phyloP scores from a whole-genome alignment of 2,797 vertebrate species.

The Danio choprae region DNA sequence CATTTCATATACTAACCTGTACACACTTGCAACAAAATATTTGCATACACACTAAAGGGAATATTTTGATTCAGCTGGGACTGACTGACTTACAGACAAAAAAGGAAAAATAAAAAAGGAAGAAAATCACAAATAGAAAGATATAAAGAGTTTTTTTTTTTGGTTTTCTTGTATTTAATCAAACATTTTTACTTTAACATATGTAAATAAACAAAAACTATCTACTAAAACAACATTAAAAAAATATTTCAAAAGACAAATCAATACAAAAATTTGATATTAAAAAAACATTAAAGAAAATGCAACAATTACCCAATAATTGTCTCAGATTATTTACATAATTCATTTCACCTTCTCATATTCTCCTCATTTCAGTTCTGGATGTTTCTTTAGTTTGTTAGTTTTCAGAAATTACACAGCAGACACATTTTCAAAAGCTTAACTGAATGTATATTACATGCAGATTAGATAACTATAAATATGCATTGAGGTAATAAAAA shows the following conservation, averaged over 20 bases:
- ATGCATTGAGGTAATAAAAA: neutral
- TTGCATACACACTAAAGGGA: neutral
- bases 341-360: too few species aligned
- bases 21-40: neutral
- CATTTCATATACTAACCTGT: constrained; percentile 28
- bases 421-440: neutral
- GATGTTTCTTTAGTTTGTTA: neutral
- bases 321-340: constrained; percentile 4
- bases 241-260: neutral
- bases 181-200: neutral
- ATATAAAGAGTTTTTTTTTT: neutral
- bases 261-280: neutral
- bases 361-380: too few species aligned
- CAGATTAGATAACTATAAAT: neutral
- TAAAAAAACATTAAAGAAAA: neutral
- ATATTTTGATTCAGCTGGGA: neutral
- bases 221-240: neutral
- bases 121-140: neutral
- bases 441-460: neutral
- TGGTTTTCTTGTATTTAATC: neutral
- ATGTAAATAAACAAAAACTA: constrained; percentile 14
- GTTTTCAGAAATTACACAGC: constrained; percentile 8
- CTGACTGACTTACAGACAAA: neutral
- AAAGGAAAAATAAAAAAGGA: neutral
- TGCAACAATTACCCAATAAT: neutral